Percentiles rank a stretch among this genome's conserved stretches.
Evolutionary conservation across 2,888 invertebrate genomes (phyloP).

Genomic region (Monochamus alternatus): DNA sequence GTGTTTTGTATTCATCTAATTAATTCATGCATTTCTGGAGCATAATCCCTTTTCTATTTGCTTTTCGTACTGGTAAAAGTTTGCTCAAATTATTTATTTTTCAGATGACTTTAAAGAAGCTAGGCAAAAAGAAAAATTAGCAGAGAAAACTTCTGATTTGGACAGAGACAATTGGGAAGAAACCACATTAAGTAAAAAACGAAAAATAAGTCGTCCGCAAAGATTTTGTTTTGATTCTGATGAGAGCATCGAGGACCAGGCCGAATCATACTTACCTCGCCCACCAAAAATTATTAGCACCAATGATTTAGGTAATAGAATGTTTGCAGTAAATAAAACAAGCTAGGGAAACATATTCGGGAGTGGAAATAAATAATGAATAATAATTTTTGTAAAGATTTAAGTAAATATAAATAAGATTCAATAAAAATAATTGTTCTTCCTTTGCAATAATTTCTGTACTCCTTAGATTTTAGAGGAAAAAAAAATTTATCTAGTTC

Average conservation of each 20-base stretch:
- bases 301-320: constrained; percentile 6
- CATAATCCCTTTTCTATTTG: constrained; percentile 4
- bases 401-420: background rate
- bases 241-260: constrained; percentile 6
- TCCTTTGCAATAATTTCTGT: constrained; percentile 11
- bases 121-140: constrained; percentile 12
- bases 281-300: constrained; percentile 9
- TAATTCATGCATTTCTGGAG: constrained; percentile 11
- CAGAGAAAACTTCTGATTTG: constrained; percentile 13
- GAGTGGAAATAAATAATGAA: constrained; percentile 7
- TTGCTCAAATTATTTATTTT: constrained; percentile 8
- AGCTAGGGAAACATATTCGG: too few relatives aligned
- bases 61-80: background rate
- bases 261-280: constrained; percentile 5
- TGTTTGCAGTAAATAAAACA: background rate
- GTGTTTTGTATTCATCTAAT: constrained; percentile 9
- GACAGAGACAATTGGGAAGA: constrained; percentile 9
- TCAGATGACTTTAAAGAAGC: constrained; percentile 2
- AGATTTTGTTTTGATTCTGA: background rate
- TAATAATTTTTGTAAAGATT: constrained; percentile 6
- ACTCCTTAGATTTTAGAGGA: constrained; percentile 7
- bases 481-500: background rate
- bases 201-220: constrained; percentile 7
- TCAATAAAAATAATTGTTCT: background rate
- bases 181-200: constrained; percentile 6